Evolutionary conservation across 2,888 invertebrate species (phyloP).

Genomic region (Hyposoter dolosus): DNA sequence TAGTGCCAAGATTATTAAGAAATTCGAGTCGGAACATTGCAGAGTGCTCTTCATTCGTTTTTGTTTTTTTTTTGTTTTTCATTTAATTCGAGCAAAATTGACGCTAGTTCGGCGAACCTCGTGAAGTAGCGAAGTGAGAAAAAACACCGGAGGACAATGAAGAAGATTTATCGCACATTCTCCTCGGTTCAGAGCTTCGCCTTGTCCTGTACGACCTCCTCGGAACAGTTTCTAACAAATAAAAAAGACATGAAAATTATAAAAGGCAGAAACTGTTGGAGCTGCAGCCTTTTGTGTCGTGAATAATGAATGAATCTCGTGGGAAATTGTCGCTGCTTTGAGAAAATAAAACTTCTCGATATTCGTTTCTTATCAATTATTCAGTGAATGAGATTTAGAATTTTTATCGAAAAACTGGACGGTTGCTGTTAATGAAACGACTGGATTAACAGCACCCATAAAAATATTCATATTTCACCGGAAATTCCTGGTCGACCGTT

Average conservation of each 20-base stretch:
- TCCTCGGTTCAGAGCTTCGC: constrained; percentile 75
- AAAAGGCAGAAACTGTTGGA: background rate
- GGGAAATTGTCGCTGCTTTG: background rate
- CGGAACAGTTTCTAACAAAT: constrained; percentile 80
- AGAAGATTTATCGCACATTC: constrained; percentile 36
- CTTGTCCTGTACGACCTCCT: constrained; percentile 80
- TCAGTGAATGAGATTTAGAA: background rate
- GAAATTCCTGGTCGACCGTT: background rate
- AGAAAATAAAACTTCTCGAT: background rate
- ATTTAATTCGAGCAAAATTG: constrained; percentile 10
- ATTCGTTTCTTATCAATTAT: background rate
- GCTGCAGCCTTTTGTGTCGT: background rate
- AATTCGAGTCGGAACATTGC: background rate
- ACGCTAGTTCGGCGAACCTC: constrained; percentile 30
- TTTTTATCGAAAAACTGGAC: background rate
- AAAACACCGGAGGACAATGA: constrained; percentile 38
- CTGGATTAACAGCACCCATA: background rate
- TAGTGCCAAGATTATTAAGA: background rate
- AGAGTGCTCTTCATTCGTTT: constrained; percentile 34
- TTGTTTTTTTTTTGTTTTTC: background rate
- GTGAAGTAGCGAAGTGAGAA: constrained; percentile 15
- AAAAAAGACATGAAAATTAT: constrained; percentile 44
- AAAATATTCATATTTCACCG: constrained; percentile 7
- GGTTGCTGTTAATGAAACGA: background rate
- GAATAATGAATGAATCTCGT: background rate